Evolutionary conservation across 1,140 invertebrate species (phyloP).

Genomic region (Cyphomyrmex costatus): DNA sequence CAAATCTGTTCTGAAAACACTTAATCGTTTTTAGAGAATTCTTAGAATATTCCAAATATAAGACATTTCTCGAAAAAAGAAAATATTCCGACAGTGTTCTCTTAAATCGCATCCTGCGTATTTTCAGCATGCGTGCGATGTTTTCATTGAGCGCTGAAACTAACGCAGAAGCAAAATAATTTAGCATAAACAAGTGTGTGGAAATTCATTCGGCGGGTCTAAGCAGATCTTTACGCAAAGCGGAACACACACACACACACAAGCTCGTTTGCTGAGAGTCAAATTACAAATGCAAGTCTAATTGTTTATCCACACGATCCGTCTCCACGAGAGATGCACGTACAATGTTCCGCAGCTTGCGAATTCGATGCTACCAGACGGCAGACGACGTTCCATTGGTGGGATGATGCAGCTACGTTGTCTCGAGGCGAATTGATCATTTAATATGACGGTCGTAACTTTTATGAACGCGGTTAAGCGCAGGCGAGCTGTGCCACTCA

Average conservation of each 20-base stretch:
- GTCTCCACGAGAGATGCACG: too few species aligned
- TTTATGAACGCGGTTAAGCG: conserved; percentile 62
- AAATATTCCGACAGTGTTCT: background rate
- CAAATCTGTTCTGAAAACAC: background rate
- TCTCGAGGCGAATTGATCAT: conserved; percentile 64
- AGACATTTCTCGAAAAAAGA: background rate
- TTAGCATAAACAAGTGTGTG: background rate
- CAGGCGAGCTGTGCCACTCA: conserved; percentile 19
- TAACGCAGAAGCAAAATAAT: conserved; percentile 34
- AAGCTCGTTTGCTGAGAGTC: background rate
- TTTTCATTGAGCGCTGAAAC: conserved; percentile 39
- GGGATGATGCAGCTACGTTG: conserved; percentile 29
- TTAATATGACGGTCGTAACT: conserved; percentile 66
- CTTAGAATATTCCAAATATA: background rate
- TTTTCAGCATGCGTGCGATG: conserved; percentile 24
- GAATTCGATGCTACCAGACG: background rate
- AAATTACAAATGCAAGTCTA: conserved; percentile 20
- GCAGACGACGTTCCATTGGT: conserved; percentile 12
- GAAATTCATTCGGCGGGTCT: background rate
- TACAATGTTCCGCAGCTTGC: too few species aligned
- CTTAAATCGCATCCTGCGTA: background rate
- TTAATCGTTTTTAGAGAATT: background rate
- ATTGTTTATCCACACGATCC: background rate
- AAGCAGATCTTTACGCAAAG: conserved; percentile 12
- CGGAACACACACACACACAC: too few species aligned